phyloP scores from a whole-genome alignment of 2,888 invertebrate genomes.

The Proisotoma minuta region DNA sequence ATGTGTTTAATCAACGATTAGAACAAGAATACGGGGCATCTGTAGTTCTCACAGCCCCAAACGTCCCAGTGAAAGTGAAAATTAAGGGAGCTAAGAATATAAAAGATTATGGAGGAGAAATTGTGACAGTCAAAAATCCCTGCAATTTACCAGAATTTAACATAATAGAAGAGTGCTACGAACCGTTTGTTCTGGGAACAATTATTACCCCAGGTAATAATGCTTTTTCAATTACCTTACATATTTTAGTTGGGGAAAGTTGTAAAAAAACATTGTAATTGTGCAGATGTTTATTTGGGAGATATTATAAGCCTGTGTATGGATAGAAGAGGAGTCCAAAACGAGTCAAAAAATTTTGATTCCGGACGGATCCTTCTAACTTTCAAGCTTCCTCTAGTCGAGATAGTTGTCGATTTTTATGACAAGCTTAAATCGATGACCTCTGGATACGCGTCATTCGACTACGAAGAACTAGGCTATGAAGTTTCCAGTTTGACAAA shows the following conservation, averaged over 20 bases:
- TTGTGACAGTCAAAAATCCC: conserved; percentile 69
- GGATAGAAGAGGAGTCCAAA: conserved; percentile 68
- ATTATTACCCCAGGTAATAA: conserved; percentile 71
- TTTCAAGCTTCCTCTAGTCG: conserved; percentile 80
- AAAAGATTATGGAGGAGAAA: conserved; percentile 60
- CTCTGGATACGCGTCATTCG: conserved; percentile 93
- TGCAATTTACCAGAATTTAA: conserved; percentile 63
- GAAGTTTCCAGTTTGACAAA: conserved; percentile 69
- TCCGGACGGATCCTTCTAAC: conserved; percentile 74
- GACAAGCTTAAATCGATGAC: conserved; percentile 81
- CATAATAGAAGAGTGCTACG: conserved; percentile 70
- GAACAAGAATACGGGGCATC: conserved; percentile 79
- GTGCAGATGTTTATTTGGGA: conserved; percentile 62
- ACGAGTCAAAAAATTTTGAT: conserved; percentile 72
- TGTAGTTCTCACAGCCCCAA: conserved; percentile 76
- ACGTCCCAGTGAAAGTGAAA: conserved; percentile 73
- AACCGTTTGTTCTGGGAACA: conserved; percentile 83
- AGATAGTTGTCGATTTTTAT: conserved; percentile 92
- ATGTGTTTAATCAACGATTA: conserved; percentile 79
- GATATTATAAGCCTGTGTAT: conserved; percentile 67
- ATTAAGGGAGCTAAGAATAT: conserved; percentile 69
- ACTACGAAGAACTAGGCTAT: conserved; percentile 85
- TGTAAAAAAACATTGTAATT: not conserved
- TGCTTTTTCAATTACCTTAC: not conserved
- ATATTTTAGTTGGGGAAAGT: not conserved